Evolutionary conservation across 2,113 vertebrate genomes (phyloP), one percentile per base, ranked within the genome.

Genomic region (Acinonyx jubatus): DNA sequence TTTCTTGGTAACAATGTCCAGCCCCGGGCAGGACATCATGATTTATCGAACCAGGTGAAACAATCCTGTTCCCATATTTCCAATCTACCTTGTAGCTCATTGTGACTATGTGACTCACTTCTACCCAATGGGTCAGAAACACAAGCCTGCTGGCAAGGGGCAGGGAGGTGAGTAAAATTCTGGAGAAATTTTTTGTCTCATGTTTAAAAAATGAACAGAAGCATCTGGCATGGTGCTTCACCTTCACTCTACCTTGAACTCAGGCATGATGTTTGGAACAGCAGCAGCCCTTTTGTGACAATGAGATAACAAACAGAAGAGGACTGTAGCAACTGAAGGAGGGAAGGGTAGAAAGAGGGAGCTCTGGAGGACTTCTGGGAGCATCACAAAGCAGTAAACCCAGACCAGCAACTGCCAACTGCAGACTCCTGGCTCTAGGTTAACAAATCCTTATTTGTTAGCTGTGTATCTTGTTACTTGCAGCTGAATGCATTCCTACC

Each of bases 391-490:
- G 65, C 31, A 19, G 25, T 6, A 38, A 66, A 16, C 69, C 82
- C 23, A 66, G 76, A 48, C 12, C 1, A 55, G 61, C 61, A 55
- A 9, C 50, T 21, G 29, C n/a, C 7, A 0, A 0, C 23, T 80
- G 69, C 68, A 57, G 18, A 23, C 45, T 38, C 73, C 55, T 29
- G 33, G 41, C 78, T 88, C 25, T 41, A 31, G 31, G 91, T 50
- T 68, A 27, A 68, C 86, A 61, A 61, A 31, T 31, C 48, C 19
- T 52, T 31, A 0, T 36, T 41, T 52, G 23, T 52, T 52, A 86
- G n/a, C 7, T 74, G 71, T 36, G 79, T 41, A n/a, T 92, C 74
- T 71, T 89, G 18, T 84, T 92, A 14, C 71, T 80, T 66, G 27
- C 48, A 61, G 83, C 45, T 45, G 48, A 80, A 66, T 71, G n/a